Percentiles rank a stretch among this genome's conserved stretches.
These are phyloP conservation scores for Cephus spinipes DNA, from an alignment of 2,888 invertebrate species.

Conservation along the genomic window DNA sequence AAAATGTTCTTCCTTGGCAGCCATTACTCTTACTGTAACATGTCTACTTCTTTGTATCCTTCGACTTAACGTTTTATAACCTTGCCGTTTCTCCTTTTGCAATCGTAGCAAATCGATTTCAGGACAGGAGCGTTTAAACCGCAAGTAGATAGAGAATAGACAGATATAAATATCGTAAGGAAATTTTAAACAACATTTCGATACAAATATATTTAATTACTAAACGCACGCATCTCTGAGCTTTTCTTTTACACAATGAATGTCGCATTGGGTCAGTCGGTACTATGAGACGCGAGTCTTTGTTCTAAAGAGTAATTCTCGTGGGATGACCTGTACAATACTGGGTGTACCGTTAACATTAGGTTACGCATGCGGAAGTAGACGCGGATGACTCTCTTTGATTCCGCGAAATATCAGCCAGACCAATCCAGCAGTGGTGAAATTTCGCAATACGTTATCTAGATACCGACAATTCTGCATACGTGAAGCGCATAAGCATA, in stretches of 20 bases:
- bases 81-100: background rate
- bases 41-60: background rate
- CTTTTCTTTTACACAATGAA: background rate
- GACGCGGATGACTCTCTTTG: background rate
- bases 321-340: conserved; percentile 35
- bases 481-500: background rate
- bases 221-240: background rate
- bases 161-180: background rate
- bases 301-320: conserved; percentile 42
- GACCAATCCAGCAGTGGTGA: background rate
- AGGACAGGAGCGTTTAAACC: background rate
- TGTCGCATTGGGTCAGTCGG: conserved; percentile 35
- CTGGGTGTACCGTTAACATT: conserved; percentile 51
- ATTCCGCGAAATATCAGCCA: background rate
- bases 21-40: background rate
- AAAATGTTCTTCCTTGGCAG: background rate
- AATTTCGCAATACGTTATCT: background rate
- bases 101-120: background rate
- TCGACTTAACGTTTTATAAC: background rate
- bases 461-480: background rate
- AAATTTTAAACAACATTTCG: background rate
- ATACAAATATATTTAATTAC: background rate
- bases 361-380: conserved; percentile 4
- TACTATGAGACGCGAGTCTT: conserved; percentile 47
- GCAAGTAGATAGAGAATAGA: background rate